Percentiles rank a stretch among this genome's conserved stretches.
Conservation (phyloP, 2,797 vertebrate species). For the Catharus ustulatus region DNA sequence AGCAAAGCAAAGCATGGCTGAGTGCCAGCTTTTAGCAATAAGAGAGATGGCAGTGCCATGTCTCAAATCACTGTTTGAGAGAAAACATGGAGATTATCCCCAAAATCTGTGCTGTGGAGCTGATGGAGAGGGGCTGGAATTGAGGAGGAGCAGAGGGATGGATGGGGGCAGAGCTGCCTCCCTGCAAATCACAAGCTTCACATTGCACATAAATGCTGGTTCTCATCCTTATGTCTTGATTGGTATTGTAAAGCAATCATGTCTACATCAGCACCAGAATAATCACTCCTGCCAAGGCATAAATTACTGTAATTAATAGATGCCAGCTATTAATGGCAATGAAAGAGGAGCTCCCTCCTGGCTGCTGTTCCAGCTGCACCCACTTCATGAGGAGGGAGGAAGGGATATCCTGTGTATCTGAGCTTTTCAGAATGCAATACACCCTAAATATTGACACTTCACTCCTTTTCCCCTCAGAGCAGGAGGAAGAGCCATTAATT, state of each 20-base stretch:
- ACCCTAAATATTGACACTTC: neutral
- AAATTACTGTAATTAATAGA: slow-evolving; percentile 25
- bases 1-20: neutral
- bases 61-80: neutral
- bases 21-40: neutral
- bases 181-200: neutral
- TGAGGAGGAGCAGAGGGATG: neutral
- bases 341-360: neutral
- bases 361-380: neutral
- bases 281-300: neutral
- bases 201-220: neutral
- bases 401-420: neutral
- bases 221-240: neutral
- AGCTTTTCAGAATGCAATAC: neutral
- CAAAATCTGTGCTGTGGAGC: neutral
- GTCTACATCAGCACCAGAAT: neutral
- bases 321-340: neutral
- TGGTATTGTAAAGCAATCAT: neutral
- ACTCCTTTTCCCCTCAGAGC: neutral
- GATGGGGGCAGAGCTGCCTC: neutral
- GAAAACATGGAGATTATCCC: neutral
- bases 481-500: neutral
- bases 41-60: neutral
- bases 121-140: neutral
- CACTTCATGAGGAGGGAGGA: neutral